Evolutionary conservation across 2,888 invertebrate species (phyloP), one percentile per base, ranked within the genome.

Genomic region (Chalcis sispes): DNA sequence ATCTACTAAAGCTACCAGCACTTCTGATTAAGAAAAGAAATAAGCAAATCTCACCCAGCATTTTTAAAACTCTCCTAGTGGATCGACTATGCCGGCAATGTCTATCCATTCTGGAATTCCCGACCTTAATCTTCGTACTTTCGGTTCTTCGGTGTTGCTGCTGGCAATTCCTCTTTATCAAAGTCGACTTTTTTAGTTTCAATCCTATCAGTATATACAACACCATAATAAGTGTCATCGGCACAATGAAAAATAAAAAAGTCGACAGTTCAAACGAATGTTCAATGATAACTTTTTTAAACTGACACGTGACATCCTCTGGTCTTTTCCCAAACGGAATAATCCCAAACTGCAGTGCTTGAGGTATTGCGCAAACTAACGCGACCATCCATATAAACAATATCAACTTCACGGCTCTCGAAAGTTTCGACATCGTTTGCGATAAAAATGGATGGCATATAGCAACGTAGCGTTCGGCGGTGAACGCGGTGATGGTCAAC

Each of bases 391-490:
- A 98, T 79, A 97, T 92, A 52, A 92, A 89, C 25, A 95, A 87
- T 50, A 98, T 95, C 82, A 95, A 93, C 85, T 94, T 94, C 72
- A 95, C 91, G 10, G 96, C 97, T 36, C 98, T 91, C 18, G 95
- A 94, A 50, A 97, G 89, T 84, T 96, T 96, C 3, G 96, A 96
- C 93, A 96, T 94, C 77, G 95, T 95, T 85, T 97, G 96, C 0
- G 93, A 90, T 25, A 91, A 86, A 83, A 94, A 92, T 0, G 93
- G 93, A 83, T 93, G 92, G 81, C 93, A 93, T 58, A 94, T 93
- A 0, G 94, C 94, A 7, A 94, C 89, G 87, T 93, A 94, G 59
- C 94, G 89, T 85, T 94, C 94, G 18, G 92, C 90, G 0, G 94
- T 94, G 87, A 94, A 94, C 1, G 93, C 93, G 0, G 93, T 92